phyloP scores from a whole-genome alignment of 2,797 vertebrate species.

The Hafferia zeledoni region DNA sequence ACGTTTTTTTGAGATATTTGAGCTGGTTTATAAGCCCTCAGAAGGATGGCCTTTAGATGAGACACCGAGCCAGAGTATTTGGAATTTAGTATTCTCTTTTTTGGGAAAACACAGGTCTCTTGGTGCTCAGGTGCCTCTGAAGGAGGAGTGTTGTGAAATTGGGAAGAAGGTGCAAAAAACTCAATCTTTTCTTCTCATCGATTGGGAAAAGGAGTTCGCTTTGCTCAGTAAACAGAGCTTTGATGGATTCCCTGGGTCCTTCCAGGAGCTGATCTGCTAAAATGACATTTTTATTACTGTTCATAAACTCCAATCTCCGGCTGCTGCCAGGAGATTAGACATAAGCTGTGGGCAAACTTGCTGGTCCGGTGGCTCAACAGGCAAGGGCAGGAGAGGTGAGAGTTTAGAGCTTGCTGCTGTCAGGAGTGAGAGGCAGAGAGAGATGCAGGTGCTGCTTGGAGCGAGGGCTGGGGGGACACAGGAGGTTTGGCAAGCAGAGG shows the following conservation, averaged over 20 bases:
- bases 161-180: conserved; percentile 58
- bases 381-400: conserved; percentile 64
- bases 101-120: conserved; percentile 40
- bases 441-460: not conserved
- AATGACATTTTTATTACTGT: conserved; percentile 99
- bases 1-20: not conserved
- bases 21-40: conserved; percentile 16
- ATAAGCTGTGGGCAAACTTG: conserved; percentile 98
- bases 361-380: conserved; percentile 74
- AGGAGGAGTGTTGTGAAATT: conserved; percentile 61
- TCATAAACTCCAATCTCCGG: conserved; percentile 96
- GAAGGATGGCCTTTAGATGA: not conserved
- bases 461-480: not conserved
- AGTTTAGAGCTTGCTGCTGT: conserved; percentile 3
- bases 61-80: not conserved
- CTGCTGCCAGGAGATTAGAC: conserved; percentile 91
- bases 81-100: conserved; percentile 61
- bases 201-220: conserved; percentile 84
- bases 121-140: conserved; percentile 70
- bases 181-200: conserved; percentile 78
- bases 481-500: not conserved
- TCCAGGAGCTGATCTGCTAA: conserved; percentile 89
- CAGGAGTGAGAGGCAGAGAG: not conserved
- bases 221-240: conserved; percentile 87
- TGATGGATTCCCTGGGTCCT: conserved; percentile 84